These are phyloP conservation scores for Apteryx owenii DNA, from an alignment of 2,113 vertebrate genomes.

Conservation along the genomic window DNA sequence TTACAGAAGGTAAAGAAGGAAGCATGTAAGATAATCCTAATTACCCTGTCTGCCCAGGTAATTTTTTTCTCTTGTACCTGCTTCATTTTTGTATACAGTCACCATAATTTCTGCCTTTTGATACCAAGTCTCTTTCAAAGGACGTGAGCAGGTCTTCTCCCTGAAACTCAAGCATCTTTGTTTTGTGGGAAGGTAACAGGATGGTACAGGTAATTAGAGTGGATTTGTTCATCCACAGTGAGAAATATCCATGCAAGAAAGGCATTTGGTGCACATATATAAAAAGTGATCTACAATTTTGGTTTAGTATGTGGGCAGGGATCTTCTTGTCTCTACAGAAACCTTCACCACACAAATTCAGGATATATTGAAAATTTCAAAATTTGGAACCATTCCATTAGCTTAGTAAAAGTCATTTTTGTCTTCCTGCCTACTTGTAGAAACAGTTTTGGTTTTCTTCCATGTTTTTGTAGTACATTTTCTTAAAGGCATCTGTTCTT, in stretches of 20 bases:
- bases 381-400: not conserved
- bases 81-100: not conserved
- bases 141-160: not conserved
- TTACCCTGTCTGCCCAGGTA: rapidly evolving
- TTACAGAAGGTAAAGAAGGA: not conserved
- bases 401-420: not conserved
- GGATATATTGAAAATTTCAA: not conserved
- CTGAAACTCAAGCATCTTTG: not conserved
- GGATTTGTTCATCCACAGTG: not conserved
- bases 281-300: not conserved
- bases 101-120: not conserved
- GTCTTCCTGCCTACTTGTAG: not conserved
- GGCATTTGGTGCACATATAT: not conserved
- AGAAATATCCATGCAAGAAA: not conserved
- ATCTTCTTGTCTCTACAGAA: not conserved
- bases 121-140: not conserved
- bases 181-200: not conserved
- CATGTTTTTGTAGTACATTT: not conserved
- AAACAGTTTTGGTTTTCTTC: not conserved
- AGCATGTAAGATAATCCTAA: not conserved
- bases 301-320: not conserved
- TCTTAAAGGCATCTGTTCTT: not conserved
- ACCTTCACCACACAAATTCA: not conserved
- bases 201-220: not conserved
- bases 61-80: not conserved